Percentiles rank a stretch among this genome's conserved stretches.
Conservation (phyloP, 2,888 invertebrate species). For the Drosophila anomalata region DNA sequence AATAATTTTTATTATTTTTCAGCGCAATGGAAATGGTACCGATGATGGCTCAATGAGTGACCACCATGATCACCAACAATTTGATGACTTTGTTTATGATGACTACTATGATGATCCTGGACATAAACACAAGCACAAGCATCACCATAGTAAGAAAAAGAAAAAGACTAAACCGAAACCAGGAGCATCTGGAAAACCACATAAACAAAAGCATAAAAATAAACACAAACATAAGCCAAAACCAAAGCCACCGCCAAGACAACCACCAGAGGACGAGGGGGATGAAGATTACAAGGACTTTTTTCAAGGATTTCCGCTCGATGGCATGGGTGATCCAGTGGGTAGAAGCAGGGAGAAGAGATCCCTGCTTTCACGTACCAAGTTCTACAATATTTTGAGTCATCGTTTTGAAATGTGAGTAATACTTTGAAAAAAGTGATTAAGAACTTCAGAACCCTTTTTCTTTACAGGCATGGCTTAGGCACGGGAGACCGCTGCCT, state of each 20-base stretch:
- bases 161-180: slow-evolving; percentile 36
- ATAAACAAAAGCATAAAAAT: slow-evolving; percentile 41
- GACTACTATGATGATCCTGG: slow-evolving; percentile 27
- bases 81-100: slow-evolving; percentile 43
- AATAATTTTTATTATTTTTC: neutral
- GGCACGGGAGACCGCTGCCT: slow-evolving; percentile 85
- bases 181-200: slow-evolving; percentile 9
- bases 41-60: slow-evolving; percentile 15
- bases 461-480: slow-evolving; percentile 57
- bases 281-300: slow-evolving; percentile 56
- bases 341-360: slow-evolving; percentile 27
- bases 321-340: slow-evolving; percentile 24
- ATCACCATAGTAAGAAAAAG: slow-evolving; percentile 19
- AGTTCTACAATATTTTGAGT: slow-evolving; percentile 68
- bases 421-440: neutral
- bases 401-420: slow-evolving; percentile 66
- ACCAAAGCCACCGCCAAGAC: slow-evolving; percentile 30
- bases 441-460: neutral
- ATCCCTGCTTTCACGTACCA: slow-evolving; percentile 63
- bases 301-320: slow-evolving; percentile 53
- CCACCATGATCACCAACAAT: slow-evolving; percentile 22
- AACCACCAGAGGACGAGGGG: slow-evolving; percentile 7
- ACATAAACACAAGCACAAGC: slow-evolving; percentile 25
- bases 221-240: slow-evolving; percentile 48
- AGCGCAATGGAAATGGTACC: slow-evolving; percentile 53